Base-by-base conservation (phyloP, 2,888 invertebrate species). In the Tyria jacobaeae region DNA sequence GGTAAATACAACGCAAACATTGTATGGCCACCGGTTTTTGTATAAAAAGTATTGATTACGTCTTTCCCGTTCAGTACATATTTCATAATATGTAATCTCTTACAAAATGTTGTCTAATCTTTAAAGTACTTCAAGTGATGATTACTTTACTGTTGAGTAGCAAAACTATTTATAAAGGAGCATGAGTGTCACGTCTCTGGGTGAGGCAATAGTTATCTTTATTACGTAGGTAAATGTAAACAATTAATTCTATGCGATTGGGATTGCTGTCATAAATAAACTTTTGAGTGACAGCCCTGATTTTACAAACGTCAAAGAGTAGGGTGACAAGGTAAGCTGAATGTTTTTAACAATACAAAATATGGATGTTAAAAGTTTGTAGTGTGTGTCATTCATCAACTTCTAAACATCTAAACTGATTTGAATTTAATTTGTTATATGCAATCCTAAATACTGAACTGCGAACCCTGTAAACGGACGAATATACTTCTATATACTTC, bases 111-210 rank as follows among this genome's bases (percentile, higher is more conserved):
- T 41, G 15, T 41, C n/a, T 15, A 4, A 50, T 34, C 21, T 34
- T 34, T 34, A 14, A 10, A n/a, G 17, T 34, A n/a, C 31, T 34
- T 50, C 10, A n/a, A 50, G 12, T 51, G 34, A 25, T 25, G 50
- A 50, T 50, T 34, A 51, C 1, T 34, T 21, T 17, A 51, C 21
- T 21, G 34, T 51, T 34, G 50, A 34, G 34, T 34, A n/a, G 27
- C n/a, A 34, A 48, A 39, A 37, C 25, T 24, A 25, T 27, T 39
- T 25, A 53, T 27, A n/a, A 53, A 39, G 17, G 10, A 53, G n/a
- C 53, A 34, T 25, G 39, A 53, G 10, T 39, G 12, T 39, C 39
- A 53, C 24, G 17, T 41, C 17, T 41, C 10, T 17, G 6, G 41
- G 17, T 10, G 9, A 17, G 17, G 17, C 41, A 41, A 41, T 17